Conservation (phyloP, 2,888 invertebrate genomes). For the Agrenia bidenticulata region DNA sequence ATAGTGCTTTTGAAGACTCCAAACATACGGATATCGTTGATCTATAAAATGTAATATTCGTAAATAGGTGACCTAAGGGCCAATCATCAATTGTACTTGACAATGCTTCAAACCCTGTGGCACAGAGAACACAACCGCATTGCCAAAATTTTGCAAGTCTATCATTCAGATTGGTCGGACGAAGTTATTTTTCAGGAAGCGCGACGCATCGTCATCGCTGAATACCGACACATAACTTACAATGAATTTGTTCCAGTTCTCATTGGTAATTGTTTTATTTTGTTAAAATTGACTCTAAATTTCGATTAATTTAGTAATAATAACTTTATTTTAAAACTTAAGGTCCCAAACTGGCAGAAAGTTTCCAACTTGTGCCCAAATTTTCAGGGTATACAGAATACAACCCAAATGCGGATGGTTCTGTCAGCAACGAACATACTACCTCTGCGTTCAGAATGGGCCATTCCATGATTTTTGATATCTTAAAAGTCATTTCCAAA, state of each 20-base stretch:
- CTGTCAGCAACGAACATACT: too few species aligned
- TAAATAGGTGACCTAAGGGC: slow-evolving; percentile 24
- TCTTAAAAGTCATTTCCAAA: slow-evolving; percentile 16
- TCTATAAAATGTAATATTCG: background rate
- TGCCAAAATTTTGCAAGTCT: slow-evolving; percentile 15
- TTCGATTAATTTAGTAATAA: too few species aligned
- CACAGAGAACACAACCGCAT: slow-evolving; percentile 33
- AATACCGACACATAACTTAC: slow-evolving; percentile 25
- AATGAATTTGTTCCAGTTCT: slow-evolving; percentile 24
- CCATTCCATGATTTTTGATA: slow-evolving; percentile 25
- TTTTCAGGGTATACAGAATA: too few species aligned
- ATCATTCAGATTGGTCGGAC: slow-evolving; percentile 16
- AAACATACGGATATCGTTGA: background rate
- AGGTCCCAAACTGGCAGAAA: too few species aligned
- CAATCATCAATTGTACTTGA: slow-evolving; percentile 22
- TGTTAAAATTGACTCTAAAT: too few species aligned
- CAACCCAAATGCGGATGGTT: too few species aligned
- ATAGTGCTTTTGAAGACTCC: too few species aligned
- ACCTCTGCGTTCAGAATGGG: slow-evolving; percentile 30
- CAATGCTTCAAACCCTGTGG: slow-evolving; percentile 25
- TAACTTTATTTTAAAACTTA: too few species aligned
- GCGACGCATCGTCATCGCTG: slow-evolving; percentile 25
- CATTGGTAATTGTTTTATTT: too few species aligned
- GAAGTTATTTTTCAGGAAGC: slow-evolving; percentile 29
- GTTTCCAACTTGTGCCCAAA: too few species aligned